Evolutionary conservation across 2,797 vertebrate genomes (phyloP).

Genomic region (Lemur catta): DNA sequence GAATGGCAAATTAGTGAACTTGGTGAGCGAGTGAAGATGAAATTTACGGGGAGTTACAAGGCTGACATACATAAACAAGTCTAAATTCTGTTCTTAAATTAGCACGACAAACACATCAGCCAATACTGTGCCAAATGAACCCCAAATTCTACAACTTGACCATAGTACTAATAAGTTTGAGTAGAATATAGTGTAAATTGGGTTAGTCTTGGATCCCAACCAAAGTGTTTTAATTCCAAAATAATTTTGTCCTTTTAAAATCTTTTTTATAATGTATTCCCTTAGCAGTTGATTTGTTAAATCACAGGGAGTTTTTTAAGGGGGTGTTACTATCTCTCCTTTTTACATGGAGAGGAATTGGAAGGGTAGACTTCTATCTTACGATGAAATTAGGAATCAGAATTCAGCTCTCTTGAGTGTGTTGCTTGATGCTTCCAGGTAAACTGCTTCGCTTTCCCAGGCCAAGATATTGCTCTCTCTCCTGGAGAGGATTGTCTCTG

Average conservation of each 20-base stretch:
- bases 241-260: slow-evolving; percentile 40
- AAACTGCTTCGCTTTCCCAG: background rate
- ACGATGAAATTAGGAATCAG: background rate
- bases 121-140: background rate
- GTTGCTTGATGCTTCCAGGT: background rate
- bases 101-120: background rate
- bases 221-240: slow-evolving; percentile 47
- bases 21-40: background rate
- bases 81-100: slow-evolving; percentile 12
- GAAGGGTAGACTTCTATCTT: background rate
- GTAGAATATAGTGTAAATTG: background rate
- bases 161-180: background rate
- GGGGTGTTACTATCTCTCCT: background rate
- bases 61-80: background rate
- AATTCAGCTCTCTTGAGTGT: background rate
- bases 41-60: background rate
- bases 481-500: background rate
- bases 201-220: slow-evolving; percentile 7
- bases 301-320: slow-evolving; percentile 17
- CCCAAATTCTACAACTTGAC: slow-evolving; percentile 2
- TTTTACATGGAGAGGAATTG: background rate
- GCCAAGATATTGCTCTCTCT: background rate
- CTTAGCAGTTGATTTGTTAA: background rate
- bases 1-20: background rate
- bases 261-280: slow-evolving; percentile 10